Evolutionary conservation across 2,888 invertebrate species (phyloP), one percentile per base, ranked within the genome.

Genomic region (Caenorhabditis virilis): DNA sequence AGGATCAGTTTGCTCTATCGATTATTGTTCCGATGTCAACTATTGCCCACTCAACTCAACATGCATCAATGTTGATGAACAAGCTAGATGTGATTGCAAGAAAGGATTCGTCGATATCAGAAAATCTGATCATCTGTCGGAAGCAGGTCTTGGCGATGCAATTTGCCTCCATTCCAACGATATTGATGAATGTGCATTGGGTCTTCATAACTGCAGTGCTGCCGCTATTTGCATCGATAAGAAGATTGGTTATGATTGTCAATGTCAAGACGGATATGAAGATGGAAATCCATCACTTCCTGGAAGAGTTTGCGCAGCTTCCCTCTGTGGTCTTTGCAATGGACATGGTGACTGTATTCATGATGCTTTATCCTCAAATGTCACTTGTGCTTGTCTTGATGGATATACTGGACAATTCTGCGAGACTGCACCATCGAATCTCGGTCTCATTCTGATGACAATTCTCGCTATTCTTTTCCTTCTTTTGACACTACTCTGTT

Each of bases 1-100:
- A 16, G 77, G 77, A 39, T 82, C 93, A 16, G 63, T 74, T n/a
- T 78, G 78, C 60, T 58, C 66, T 9, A 58, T 75, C 25, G 76
- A 81, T 55, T 79, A 76, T 62, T 81, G 81, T 49, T 48, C 53
- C 9, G 81, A 82, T 56, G 78, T 82, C 59, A 90, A 92, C 86
- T 89, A 89, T 83, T 93, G 94, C 85, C 92, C 93, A 85, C 88
- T 88, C 83, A 93, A 93, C 85, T 92, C 93, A 66, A 90, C 91
- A 74, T 93, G 93, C 87, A 89, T 90, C 87, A 93, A 93, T 87
- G 89, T 92, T 83, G 90, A 74, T 13, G 65, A 76, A 26, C 60
- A 76, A 68, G 77, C 77, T 23, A 53, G 58, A 16, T 78, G 78
- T 60, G 64, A 65, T 36, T 78, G 78, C 66, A 55, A 60, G 26